Evolutionary conservation across 2,113 vertebrate genomes (phyloP).

Genomic region (Chamaea fasciata): DNA sequence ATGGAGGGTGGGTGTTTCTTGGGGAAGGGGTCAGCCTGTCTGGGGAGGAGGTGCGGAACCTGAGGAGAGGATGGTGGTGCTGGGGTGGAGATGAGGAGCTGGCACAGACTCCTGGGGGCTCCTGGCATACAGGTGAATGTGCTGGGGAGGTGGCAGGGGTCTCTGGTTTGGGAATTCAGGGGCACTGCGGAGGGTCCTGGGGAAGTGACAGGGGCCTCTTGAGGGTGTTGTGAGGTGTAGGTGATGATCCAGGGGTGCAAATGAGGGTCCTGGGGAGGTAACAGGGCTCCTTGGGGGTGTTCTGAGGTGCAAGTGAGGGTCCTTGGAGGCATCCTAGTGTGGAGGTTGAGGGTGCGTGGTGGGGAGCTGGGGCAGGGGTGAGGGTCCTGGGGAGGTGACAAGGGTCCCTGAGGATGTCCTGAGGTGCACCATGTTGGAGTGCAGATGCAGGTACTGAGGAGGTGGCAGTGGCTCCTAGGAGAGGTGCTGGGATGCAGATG

Average conservation of each 20-base stretch:
- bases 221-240: background rate
- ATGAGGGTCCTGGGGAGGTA: background rate
- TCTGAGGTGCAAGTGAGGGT: background rate
- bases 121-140: background rate
- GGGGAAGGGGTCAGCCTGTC: background rate
- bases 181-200: background rate
- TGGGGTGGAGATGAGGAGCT: background rate
- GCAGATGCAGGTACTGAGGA: background rate
- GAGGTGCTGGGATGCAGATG: background rate
- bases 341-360: background rate
- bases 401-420: too few species aligned
- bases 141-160: background rate
- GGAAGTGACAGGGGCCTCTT: background rate
- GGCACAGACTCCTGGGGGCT: background rate
- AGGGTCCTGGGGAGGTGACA: background rate
- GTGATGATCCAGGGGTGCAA: background rate
- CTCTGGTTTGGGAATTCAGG: background rate
- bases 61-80: background rate
- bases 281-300: background rate
- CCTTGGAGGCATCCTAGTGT: background rate
- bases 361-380: background rate
- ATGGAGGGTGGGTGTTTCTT: too few species aligned
- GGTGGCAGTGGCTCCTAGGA: background rate
- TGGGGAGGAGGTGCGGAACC: background rate
- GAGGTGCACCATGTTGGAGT: background rate